phyloP scores from a whole-genome alignment of 2,113 vertebrate species.

The Rostratula benghalensis region DNA sequence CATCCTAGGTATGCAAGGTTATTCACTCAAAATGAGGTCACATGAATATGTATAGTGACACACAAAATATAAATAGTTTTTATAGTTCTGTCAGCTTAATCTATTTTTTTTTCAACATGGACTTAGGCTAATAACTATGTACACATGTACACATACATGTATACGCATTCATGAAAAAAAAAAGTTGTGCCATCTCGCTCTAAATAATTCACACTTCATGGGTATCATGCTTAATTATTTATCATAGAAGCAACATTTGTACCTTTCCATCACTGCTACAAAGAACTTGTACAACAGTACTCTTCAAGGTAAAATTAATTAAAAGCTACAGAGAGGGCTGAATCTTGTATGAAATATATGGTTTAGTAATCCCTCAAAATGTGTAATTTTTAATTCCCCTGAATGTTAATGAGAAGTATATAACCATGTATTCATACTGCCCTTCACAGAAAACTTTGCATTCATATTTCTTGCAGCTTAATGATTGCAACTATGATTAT shows the following conservation, averaged over 20 bases:
- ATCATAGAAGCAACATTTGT: neutral
- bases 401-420: neutral
- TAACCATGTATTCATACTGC: neutral
- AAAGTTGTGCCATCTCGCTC: neutral
- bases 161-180: neutral
- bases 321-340: neutral
- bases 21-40: neutral
- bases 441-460: neutral
- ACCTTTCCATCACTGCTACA: neutral
- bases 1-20: neutral
- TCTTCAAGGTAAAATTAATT: neutral
- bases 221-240: neutral
- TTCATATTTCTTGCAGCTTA: neutral
- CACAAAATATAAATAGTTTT: neutral
- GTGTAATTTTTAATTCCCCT: neutral
- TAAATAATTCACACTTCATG: neutral
- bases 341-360: neutral
- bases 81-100: neutral
- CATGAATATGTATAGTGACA: neutral
- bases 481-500: neutral
- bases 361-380: neutral
- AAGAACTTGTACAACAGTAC: neutral
- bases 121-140: neutral
- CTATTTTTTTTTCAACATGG: neutral
- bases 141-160: neutral